phyloP scores from a whole-genome alignment of 2,888 invertebrate genomes.

The Apantesis nais region DNA sequence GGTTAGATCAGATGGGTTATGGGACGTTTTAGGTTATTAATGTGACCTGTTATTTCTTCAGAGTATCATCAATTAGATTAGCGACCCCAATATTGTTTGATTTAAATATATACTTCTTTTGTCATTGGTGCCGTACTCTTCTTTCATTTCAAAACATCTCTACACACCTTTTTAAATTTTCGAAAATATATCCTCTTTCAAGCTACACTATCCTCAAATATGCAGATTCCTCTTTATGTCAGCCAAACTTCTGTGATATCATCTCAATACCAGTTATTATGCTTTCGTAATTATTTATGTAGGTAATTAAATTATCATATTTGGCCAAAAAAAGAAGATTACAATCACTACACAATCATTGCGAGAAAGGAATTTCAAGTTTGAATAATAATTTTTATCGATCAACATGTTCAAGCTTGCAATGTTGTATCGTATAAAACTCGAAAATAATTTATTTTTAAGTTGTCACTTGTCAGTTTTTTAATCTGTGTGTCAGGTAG shows the following conservation, averaged over 20 bases:
- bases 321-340: background rate
- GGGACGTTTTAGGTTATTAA: too few species aligned
- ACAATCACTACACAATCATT: slow-evolving; percentile 2
- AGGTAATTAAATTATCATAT: background rate
- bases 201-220: background rate
- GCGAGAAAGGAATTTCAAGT: background rate
- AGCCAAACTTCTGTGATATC: background rate
- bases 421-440: slow-evolving; percentile 6
- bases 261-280: background rate
- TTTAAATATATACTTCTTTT: too few species aligned
- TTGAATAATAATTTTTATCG: background rate
- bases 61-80: too few species aligned
- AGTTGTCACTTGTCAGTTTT: slow-evolving; percentile 43
- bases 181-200: background rate
- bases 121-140: too few species aligned
- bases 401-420: slow-evolving; percentile 6
- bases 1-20: too few species aligned
- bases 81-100: too few species aligned
- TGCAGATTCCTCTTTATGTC: background rate
- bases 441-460: slow-evolving; percentile 32
- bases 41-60: too few species aligned
- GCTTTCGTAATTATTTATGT: background rate
- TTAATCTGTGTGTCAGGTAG: slow-evolving; percentile 38
- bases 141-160: too few species aligned
- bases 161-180: background rate